Conservation (phyloP, 2,888 invertebrate genomes). For the Nipponacmea schrenckii region DNA sequence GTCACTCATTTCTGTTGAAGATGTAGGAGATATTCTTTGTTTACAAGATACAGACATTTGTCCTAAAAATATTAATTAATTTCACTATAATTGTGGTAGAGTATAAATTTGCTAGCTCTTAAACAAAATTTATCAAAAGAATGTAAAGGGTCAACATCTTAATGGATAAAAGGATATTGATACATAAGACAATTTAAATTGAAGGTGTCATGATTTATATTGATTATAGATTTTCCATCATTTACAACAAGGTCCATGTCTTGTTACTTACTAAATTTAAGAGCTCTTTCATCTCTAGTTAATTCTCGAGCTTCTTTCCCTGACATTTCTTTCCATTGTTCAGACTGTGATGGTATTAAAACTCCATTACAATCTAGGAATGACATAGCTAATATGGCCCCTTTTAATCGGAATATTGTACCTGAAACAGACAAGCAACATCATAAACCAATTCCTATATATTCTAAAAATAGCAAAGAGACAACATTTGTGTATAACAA, state of each 20-base stretch:
- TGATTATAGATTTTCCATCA: no score
- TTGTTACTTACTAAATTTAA: slow-evolving; percentile 1
- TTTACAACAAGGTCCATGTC: no score
- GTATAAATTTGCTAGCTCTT: no score
- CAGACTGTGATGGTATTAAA: slow-evolving; percentile 88
- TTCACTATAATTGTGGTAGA: no score
- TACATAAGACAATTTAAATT: no score
- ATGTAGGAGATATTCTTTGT: slow-evolving; percentile 64
- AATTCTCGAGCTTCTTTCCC: slow-evolving; percentile 2
- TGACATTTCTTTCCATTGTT: slow-evolving; percentile 84
- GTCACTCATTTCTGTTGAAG: slow-evolving; percentile 75
- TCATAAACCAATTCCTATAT: background rate
- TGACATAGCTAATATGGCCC: slow-evolving; percentile 91
- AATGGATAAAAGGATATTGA: no score
- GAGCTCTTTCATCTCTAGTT: slow-evolving; percentile 6
- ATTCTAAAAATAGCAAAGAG: no score
- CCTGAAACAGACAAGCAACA: slow-evolving; percentile 72
- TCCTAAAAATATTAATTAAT: slow-evolving; percentile 38
- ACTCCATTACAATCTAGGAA: slow-evolving; percentile 96
- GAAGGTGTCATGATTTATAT: no score
- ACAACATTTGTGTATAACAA: no score
- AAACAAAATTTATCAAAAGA: no score
- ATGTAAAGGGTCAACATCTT: no score
- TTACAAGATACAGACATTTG: slow-evolving; percentile 57
- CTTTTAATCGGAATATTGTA: slow-evolving; percentile 95